A percentile compares a stretch with the other conserved stretches of the same genome.
Evolutionary conservation across 2,113 vertebrate genomes (phyloP).

Genomic region (Ammospiza nelsoni): DNA sequence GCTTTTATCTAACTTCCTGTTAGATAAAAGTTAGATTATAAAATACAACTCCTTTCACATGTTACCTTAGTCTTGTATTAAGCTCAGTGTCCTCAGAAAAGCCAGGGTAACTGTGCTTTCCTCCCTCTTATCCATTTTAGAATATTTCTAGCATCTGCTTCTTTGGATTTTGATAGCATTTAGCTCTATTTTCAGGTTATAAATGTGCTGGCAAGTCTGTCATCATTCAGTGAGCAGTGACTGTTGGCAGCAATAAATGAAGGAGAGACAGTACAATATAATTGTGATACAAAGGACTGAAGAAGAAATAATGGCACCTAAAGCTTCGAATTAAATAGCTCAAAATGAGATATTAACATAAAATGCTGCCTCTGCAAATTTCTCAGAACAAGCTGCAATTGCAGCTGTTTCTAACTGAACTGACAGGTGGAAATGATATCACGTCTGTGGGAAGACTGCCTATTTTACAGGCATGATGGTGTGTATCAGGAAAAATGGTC

Average conservation of each 20-base stretch:
- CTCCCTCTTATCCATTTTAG: neutral
- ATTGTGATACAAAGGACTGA: neutral
- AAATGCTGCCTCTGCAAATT: constrained; percentile 12
- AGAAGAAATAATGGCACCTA: constrained; percentile 30
- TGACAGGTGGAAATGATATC: neutral
- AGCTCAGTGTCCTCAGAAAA: neutral
- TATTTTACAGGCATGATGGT: neutral
- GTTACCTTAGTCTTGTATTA: neutral
- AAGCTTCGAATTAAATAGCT: constrained; percentile 5
- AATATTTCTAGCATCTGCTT: neutral
- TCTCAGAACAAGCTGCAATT: neutral
- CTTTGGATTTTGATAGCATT: neutral
- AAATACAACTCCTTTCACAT: neutral
- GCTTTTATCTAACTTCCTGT: neutral
- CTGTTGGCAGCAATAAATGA: constrained; percentile 16
- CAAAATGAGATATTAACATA: constrained; percentile 25
- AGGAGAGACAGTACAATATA: neutral
- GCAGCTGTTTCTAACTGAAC: neutral
- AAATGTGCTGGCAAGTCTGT: neutral
- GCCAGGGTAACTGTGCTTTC: neutral
- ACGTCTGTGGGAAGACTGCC: neutral
- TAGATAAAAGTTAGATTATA: too few relatives aligned
- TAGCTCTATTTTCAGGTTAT: constrained; percentile 32
- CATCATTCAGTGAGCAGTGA: neutral
- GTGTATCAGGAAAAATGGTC: neutral